These are phyloP conservation scores for Harpegnathos saltator DNA, from an alignment of 1,140 invertebrate species.

Conservation along the genomic window DNA sequence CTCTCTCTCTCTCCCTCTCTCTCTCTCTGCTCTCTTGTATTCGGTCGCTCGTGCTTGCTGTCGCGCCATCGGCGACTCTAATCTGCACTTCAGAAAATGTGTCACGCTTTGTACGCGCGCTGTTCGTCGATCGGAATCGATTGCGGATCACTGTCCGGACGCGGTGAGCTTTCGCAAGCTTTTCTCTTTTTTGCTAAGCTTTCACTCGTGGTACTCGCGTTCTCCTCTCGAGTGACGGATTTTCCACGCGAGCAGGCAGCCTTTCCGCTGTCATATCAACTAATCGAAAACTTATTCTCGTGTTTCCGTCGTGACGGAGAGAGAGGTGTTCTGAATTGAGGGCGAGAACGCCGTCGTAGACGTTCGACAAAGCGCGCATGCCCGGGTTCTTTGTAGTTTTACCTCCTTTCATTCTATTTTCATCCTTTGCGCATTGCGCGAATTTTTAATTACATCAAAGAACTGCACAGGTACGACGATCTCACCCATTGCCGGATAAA, in stretches of 20 bases:
- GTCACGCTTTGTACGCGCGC: not conserved
- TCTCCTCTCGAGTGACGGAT: too few relatives aligned
- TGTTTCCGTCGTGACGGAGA: too few relatives aligned
- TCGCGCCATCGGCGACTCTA: not conserved
- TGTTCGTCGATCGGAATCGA: not conserved
- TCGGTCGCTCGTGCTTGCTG: not conserved
- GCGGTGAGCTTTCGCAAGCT: not conserved
- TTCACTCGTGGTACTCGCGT: too few relatives aligned
- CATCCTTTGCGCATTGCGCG: conserved; percentile 29
- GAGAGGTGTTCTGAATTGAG: too few relatives aligned
- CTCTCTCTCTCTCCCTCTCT: too few relatives aligned
- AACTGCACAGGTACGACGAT: conserved; percentile 46
- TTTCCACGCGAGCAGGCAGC: too few relatives aligned
- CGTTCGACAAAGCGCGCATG: not conserved
- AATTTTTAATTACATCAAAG: conserved; percentile 72
- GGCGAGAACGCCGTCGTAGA: too few relatives aligned
- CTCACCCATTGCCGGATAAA: conserved; percentile 49
- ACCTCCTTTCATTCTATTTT: conserved; percentile 1
- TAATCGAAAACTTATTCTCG: too few relatives aligned
- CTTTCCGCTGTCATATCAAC: too few relatives aligned
- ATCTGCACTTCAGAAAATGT: not conserved
- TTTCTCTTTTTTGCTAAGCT: too few relatives aligned
- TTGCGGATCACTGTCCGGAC: not conserved
- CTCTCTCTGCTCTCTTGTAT: too few relatives aligned
- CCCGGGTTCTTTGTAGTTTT: not conserved